phyloP scores from a whole-genome alignment of 2,888 invertebrate species.

The Tinea semifulvella region DNA sequence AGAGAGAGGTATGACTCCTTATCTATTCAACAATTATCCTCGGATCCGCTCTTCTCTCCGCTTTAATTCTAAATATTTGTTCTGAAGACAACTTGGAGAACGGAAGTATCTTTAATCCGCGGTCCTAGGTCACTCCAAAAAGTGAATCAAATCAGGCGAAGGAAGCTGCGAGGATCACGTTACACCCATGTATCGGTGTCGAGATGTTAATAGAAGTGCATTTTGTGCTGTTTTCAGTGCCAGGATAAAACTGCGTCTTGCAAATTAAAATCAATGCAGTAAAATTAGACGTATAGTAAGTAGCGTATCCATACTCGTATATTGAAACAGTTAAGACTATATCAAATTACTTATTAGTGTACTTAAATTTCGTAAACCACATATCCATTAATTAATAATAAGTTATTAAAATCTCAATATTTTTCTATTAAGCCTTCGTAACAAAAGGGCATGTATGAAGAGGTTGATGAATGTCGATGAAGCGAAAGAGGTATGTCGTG shows the following conservation, averaged over 20 bases:
- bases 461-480: too few relatives aligned
- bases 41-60: not conserved
- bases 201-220: slow-evolving; percentile 34
- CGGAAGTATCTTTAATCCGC: slow-evolving; percentile 50
- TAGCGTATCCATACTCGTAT: too few relatives aligned
- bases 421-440: too few relatives aligned
- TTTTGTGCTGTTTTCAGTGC: slow-evolving; percentile 29
- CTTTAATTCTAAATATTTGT: not conserved
- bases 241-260: slow-evolving; percentile 3
- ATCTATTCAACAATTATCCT: slow-evolving; percentile 15
- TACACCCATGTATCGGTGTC: slow-evolving; percentile 29
- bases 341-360: slow-evolving; percentile 3
- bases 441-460: too few relatives aligned
- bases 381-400: too few relatives aligned
- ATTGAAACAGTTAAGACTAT: slow-evolving; percentile 1
- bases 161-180: slow-evolving; percentile 3
- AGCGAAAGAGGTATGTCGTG: too few relatives aligned
- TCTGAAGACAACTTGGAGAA: slow-evolving; percentile 32
- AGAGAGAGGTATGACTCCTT: slow-evolving; percentile 49
- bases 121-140: slow-evolving; percentile 40
- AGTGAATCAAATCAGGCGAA: slow-evolving; percentile 29
- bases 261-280: slow-evolving; percentile 5
- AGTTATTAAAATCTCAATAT: too few relatives aligned
- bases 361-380: too few relatives aligned
- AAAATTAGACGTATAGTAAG: not conserved